phyloP scores from a whole-genome alignment of 2,797 vertebrate genomes.

The Coluber constrictor region DNA sequence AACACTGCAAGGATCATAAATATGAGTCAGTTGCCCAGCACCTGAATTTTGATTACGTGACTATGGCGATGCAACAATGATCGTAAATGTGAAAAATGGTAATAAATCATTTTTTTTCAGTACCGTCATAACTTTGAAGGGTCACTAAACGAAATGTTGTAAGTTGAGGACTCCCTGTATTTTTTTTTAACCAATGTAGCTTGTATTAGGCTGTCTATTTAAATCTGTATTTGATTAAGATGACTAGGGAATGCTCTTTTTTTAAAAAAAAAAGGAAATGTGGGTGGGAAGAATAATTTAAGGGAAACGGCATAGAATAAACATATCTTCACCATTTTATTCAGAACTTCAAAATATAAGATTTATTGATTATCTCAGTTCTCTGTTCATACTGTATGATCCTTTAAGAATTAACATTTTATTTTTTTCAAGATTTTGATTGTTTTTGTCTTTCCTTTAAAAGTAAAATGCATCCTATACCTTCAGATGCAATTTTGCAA shows the following conservation, averaged over 20 bases:
- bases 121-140: not conserved
- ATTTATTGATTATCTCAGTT: not conserved
- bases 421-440: not conserved
- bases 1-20: not conserved
- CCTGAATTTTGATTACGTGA: not conserved
- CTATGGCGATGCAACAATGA: not conserved
- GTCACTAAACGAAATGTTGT: not conserved
- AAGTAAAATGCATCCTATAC: not conserved
- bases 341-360: not conserved
- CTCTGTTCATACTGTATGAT: not conserved
- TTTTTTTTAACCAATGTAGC: not conserved
- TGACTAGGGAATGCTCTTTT: not conserved
- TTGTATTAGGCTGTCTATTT: not conserved
- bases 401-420: not conserved
- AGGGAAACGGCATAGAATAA: not conserved
- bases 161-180: not conserved
- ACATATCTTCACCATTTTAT: not conserved
- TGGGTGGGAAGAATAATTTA: not conserved
- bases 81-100: not conserved
- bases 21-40: not conserved
- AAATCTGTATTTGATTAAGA: not conserved
- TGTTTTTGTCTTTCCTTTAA: not conserved
- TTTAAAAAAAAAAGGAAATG: not conserved
- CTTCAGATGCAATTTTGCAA: not conserved
- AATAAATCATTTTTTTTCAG: not conserved